Evolutionary conservation across 2,113 vertebrate genomes (phyloP), one percentile per base, ranked within the genome.

Genomic region (Dipodomys merriami): DNA sequence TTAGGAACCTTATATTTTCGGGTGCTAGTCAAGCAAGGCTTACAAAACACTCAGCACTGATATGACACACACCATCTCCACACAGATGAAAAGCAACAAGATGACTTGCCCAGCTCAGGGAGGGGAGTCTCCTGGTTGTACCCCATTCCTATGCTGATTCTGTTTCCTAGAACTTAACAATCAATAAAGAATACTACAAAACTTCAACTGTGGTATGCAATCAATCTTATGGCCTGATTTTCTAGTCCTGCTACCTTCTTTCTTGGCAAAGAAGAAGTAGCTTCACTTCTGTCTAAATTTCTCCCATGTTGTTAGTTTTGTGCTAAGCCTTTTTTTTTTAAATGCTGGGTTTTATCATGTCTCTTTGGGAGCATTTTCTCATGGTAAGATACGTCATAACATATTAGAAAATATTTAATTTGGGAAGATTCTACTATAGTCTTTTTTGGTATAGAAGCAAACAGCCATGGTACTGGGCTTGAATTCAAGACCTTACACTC

Each of bases 391-490:
- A 79, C 20, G 16, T 44, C 29, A 76, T 30, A 30, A 76, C n/a
- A 57, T 4, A 71, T 10, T 57, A 85, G 15, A 83, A 86, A 93
- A 81, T 35, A 62, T 90, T 90, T 91, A 72, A 87, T 74, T 57
- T 78, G 6, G 44, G 78, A 93, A 83, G 35, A 2, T 1, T 79
- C 33, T 1, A 44, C 7, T 33, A 39, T 13, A 15, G 6, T 79
- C 25, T 60, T 8, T 80, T 91, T n/a, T 71, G 57, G 69, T 57
- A 74, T 1, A 88, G 76, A 94, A 94, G 73, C 65, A 57, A 13
- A 57, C 53, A 57, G 53, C 12, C 53, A 57, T 18, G 15, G 2
- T 57, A 57, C 53, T 57, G 15, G 53, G 53, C 53, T 49, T 49
- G 49, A 49, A 49, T 12, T 49, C 49, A 49, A 49, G 49, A 12